Evolutionary conservation across 2,113 vertebrate genomes (phyloP), one percentile per base, ranked within the genome.

Genomic region (Calidris pygmaea): DNA sequence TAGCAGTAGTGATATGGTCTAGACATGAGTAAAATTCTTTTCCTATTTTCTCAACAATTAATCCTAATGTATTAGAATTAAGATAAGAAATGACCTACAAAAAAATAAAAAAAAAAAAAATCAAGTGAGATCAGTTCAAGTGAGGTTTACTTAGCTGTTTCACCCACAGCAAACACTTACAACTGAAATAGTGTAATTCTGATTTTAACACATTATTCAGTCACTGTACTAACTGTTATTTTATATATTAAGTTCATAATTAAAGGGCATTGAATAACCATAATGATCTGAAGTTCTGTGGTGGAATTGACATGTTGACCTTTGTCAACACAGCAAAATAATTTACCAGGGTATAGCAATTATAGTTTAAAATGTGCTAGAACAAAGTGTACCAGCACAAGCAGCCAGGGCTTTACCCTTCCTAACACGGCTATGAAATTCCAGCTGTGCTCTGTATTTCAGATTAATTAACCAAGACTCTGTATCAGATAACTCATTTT

Each of bases 341-440:
- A 37, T 80, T 83, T 55, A 90, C 32, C 19, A 84, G 8, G 26
- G 32, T 58, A 67, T 6, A 52, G 17, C 1, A 4, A 68, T 80
- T 45, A 80, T 9, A 29, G 52, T 73, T 86, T 78, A 91, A 90
- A 87, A 43, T 3, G 8, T 75, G 29, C 48, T 75, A 14, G 1
- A 88, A 93, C 0, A 0, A 89, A 78, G n/a, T 63, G 35, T 22
- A 80, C 39, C 50, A 53, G 86, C 6, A 75, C 34, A 37, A 39
- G 75, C 27, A 79, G 26, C 8, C 67, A 91, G 48, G 47, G 32
- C 41, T 20, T 53, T 43, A 83, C 50, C 8, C 41, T 74, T 20
- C 2, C 0, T 27, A 90, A 80, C 18, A 32, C 0, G 0, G 56
- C 13, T 1, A 0, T 29, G 68, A 87, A 63, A 73, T 81, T 86